Base-by-base conservation (phyloP, 2,888 invertebrate genomes). In the Lumbricus terrestris region DNA sequence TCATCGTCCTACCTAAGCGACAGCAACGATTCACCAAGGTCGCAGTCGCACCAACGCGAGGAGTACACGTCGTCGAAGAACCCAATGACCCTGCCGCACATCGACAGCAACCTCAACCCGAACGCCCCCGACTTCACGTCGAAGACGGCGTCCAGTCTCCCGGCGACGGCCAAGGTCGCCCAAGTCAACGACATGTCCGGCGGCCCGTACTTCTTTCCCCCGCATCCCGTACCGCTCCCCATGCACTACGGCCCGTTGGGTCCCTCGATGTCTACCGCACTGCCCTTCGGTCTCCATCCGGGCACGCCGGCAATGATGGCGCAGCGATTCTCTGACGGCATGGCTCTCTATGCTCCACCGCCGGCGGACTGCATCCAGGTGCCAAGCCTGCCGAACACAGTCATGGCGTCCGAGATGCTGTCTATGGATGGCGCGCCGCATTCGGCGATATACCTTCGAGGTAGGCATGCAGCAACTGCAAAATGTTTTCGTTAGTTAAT, bases 101-200 rank as follows among this genome's bases (percentile, higher is more conserved):
- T 95, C 82, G 94, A 94, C 90, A 95, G 95, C 83, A 96, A 97
- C 90, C 95, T 97, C 83, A 97, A 97, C 95, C 97, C 97, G 0
- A 96, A 97, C 93, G 97, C 97, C 11, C 97, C 97, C 0, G 97
- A 97, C 93, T 97, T 97, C 94, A 96, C 91, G 15, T 54, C 89
- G 29, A 91, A 91, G 35, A 40, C 90, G 16, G 85, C 90, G 13
- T 54, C 88, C 40, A 82, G 89, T 16, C 18, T 82, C 85, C 82
- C 42, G n/a, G 35, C 88, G 40, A 54, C 88, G 16, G 37, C 54
- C 82, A 82, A 82, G 18, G 69, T 37, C 82, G 42, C 83, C 85
- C 85, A 82, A 33, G 29, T 33, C 1, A 35, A n/a, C 29, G 69
- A 69, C 91, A 89, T 20, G 82, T 29, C 42, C 54, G 34, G 47